Percentiles rank a stretch among this genome's conserved stretches.
These are phyloP conservation scores for Pleuronectes platessa DNA, from an alignment of 2,113 vertebrate species.

Conservation along the genomic window DNA sequence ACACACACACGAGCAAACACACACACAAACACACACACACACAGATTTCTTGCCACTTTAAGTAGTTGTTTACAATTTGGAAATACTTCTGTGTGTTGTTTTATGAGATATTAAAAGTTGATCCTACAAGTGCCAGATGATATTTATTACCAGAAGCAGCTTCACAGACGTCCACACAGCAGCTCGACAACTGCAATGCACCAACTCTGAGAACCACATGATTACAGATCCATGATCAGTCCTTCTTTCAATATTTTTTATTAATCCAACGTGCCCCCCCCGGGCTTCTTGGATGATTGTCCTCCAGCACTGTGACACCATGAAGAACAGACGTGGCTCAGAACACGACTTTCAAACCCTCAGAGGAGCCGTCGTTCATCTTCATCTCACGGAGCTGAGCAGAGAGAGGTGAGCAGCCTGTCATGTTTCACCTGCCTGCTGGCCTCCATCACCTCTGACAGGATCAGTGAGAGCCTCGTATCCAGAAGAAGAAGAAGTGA, in stretches of 20 bases:
- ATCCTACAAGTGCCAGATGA: conserved; percentile 8
- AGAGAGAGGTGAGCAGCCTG: conserved; percentile 17
- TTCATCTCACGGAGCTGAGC: neutral
- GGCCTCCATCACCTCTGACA: conserved; percentile 33
- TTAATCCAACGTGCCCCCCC: too few relatives aligned
- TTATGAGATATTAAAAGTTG: conserved; percentile 9
- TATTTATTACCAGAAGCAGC: conserved; percentile 3
- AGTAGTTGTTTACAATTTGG: neutral
- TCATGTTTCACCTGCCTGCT: conserved; percentile 40
- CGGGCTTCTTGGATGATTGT: too few relatives aligned
- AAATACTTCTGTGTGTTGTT: neutral
- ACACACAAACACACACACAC: too few relatives aligned
- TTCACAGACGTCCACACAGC: conserved; percentile 8
- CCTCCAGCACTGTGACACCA: too few relatives aligned
- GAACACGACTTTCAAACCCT: too few relatives aligned
- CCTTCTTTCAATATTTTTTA: too few relatives aligned
- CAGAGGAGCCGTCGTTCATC: neutral
- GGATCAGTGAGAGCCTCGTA: conserved; percentile 6
- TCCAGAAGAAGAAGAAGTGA: conserved; percentile 10
- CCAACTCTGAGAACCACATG: neutral
- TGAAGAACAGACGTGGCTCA: too few relatives aligned
- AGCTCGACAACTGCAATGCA: conserved; percentile 21
- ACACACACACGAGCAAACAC: too few relatives aligned
- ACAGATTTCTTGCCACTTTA: neutral
- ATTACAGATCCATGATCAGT: too few relatives aligned